phyloP scores from a whole-genome alignment of 2,888 invertebrate genomes.

The Colostygia pectinataria region DNA sequence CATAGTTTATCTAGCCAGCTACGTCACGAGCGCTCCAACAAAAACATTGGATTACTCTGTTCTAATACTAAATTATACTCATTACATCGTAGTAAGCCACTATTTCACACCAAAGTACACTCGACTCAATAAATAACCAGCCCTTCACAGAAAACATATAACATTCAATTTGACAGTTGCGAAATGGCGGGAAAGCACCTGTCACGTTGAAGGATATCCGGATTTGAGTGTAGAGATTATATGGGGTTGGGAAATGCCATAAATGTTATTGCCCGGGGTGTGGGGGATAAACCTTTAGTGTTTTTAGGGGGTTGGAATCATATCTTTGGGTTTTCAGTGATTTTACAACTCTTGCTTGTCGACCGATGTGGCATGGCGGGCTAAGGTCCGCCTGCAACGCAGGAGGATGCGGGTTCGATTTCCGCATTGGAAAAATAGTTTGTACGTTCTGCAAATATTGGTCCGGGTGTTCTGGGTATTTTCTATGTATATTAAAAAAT shows the following conservation, averaged over 20 bases:
- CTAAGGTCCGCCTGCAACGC: no score
- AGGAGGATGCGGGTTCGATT: no score
- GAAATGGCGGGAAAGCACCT: constrained; percentile 62
- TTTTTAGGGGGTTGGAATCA: constrained; percentile 37
- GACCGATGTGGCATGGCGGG: no score
- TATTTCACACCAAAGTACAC: constrained; percentile 6
- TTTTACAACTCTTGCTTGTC: constrained; percentile 20
- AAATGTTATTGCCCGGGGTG: constrained; percentile 66
- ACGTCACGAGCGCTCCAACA: no score
- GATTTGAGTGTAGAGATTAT: constrained; percentile 71
- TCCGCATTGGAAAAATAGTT: no score
- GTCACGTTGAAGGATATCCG: constrained; percentile 64
- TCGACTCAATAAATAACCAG: constrained; percentile 30
- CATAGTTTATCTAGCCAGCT: no score
- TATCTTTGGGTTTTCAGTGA: constrained; percentile 40
- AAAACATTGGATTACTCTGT: no score
- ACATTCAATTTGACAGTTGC: constrained; percentile 65
- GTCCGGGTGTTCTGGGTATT: no score
- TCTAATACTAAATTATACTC: no score
- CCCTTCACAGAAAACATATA: constrained; percentile 51
- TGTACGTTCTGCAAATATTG: no score
- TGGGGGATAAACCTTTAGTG: constrained; percentile 67
- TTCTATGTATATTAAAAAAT: no score
- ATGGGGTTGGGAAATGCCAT: constrained; percentile 55
- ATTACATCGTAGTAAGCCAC: no score